Evolutionary conservation across 2,888 invertebrate species (phyloP).

Genomic region (Clistopyga incitator): DNA sequence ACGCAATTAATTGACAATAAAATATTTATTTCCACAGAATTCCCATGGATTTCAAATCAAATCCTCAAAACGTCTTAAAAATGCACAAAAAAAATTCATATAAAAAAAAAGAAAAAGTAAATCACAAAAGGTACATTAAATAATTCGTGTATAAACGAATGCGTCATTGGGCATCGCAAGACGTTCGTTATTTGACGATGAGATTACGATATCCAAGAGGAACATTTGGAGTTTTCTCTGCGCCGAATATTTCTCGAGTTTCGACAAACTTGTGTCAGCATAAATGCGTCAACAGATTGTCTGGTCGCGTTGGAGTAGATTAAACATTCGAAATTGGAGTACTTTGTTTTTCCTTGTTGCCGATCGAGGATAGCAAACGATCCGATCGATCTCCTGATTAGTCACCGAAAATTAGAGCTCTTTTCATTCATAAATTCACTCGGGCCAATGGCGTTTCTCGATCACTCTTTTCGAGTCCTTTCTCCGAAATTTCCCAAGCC

Average conservation of each 20-base stretch:
- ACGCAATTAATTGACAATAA: too few species aligned
- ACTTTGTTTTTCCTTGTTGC: neutral
- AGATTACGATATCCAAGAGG: neutral
- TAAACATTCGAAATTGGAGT: neutral
- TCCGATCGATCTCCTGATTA: neutral
- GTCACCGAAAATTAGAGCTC: neutral
- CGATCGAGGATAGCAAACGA: neutral
- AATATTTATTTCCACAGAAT: too few species aligned
- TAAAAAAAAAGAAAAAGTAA: too few species aligned
- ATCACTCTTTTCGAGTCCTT: neutral
- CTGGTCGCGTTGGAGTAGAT: constrained; percentile 3
- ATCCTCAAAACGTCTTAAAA: neutral
- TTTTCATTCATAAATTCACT: neutral
- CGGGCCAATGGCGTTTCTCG: neutral
- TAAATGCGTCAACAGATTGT: constrained; percentile 6
- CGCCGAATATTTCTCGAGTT: neutral
- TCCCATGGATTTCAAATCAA: too few species aligned
- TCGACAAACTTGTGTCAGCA: constrained; percentile 3
- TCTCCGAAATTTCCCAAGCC: neutral
- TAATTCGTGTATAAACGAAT: neutral
- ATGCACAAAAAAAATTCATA: too few species aligned
- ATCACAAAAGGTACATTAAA: neutral
- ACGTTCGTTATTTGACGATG: neutral
- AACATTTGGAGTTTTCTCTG: neutral
- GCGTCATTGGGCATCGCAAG: neutral